Evolutionary conservation across 2,113 vertebrate genomes (phyloP).

Genomic region (Baryphthengus martii): DNA sequence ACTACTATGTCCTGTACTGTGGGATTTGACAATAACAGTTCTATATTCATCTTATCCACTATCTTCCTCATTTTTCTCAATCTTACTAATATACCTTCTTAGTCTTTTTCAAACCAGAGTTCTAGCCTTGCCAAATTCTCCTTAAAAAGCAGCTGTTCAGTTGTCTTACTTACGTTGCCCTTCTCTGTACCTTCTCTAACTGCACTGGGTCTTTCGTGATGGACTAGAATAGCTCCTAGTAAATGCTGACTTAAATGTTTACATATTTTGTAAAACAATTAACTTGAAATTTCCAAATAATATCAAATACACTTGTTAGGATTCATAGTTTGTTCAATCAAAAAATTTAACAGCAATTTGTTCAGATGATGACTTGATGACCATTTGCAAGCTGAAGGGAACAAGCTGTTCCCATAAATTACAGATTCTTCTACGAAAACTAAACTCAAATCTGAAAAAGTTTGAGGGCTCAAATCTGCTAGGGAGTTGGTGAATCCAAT

Average conservation of each 20-base stretch:
- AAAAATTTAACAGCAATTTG: not conserved
- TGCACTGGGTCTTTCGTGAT: not conserved
- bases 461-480: not conserved
- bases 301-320: not conserved
- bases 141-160: not conserved
- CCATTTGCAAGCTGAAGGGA: not conserved
- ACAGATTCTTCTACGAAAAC: not conserved
- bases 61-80: not conserved
- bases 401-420: not conserved
- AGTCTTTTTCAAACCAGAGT: not conserved
- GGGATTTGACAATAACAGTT: not conserved
- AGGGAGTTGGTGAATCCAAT: not conserved
- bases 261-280: not conserved
- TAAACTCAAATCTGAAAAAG: not conserved
- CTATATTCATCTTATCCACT: not conserved
- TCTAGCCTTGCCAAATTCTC: not conserved
- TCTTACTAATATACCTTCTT: not conserved
- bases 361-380: not conserved
- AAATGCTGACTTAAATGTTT: not conserved
- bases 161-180: not conserved
- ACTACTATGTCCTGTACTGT: not conserved
- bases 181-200: not conserved
- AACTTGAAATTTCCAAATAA: not conserved
- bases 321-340: not conserved
- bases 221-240: not conserved